These are phyloP conservation scores for Alviniconcha strummeri DNA, from an alignment of 2,888 invertebrate genomes.

Conservation along the genomic window DNA sequence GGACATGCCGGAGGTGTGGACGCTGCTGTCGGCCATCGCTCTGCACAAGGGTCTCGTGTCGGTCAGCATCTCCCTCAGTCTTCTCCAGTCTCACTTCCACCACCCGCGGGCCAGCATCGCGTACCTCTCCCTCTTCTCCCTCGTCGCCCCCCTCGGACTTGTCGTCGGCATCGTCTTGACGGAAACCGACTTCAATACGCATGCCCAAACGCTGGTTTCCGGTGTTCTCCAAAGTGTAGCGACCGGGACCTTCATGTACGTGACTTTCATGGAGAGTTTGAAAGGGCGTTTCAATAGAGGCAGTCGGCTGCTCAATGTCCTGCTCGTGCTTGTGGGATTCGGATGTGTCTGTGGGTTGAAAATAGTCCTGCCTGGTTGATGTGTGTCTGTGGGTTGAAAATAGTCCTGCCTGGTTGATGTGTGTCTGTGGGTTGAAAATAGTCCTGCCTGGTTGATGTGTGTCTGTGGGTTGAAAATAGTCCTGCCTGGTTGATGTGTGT, in stretches of 20 bases:
- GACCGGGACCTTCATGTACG: slow-evolving; percentile 92
- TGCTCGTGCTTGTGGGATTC: slow-evolving; percentile 7
- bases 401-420: no score
- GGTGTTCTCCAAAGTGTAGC: slow-evolving; percentile 85
- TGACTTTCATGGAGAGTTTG: slow-evolving; percentile 90
- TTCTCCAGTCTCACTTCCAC: slow-evolving; percentile 59
- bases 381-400: no score
- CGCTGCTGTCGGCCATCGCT: slow-evolving; percentile 74
- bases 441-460: no score
- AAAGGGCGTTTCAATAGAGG: slow-evolving; percentile 9
- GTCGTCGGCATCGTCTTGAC: slow-evolving; percentile 43
- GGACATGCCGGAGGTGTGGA: slow-evolving; percentile 50
- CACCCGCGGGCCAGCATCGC: slow-evolving; percentile 23
- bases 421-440: no score
- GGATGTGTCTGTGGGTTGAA: slow-evolving; percentile 5
- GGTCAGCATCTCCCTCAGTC: slow-evolving; percentile 76
- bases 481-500: no score
- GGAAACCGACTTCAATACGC: slow-evolving; percentile 36
- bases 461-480: no score
- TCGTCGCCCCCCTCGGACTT: slow-evolving; percentile 47
- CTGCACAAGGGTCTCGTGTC: slow-evolving; percentile 77
- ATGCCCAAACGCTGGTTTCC: slow-evolving; percentile 45
- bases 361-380: neutral
- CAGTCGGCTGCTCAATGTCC: slow-evolving; percentile 15
- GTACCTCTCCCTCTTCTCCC: slow-evolving; percentile 42